Conservation (phyloP, 2,797 vertebrate species). For the Poecile montanus region DNA sequence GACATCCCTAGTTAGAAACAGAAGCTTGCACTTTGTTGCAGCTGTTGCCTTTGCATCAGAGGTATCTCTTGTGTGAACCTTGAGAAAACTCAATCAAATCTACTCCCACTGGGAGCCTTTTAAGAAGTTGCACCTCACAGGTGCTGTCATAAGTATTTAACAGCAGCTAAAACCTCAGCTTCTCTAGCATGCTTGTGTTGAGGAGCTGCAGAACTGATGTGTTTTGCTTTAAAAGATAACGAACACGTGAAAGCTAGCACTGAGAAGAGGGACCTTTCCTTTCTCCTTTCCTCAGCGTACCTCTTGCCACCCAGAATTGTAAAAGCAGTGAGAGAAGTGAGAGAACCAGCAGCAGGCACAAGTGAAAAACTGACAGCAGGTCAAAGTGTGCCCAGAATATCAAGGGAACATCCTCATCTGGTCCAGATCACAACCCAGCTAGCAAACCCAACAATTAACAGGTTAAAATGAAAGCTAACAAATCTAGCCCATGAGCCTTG, state of each 20-base stretch:
- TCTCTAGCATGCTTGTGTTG: fast-evolving
- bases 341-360: neutral
- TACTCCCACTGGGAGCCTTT: neutral
- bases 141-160: neutral
- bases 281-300: neutral
- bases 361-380: neutral
- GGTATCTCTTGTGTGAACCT: neutral
- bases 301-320: neutral
- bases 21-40: neutral
- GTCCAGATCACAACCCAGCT: neutral
- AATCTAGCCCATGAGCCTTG: fast-evolving
- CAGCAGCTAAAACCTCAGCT: neutral
- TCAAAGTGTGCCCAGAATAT: neutral
- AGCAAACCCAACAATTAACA: neutral
- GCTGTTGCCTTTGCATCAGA: neutral
- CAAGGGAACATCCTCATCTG: neutral
- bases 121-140: neutral
- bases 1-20: neutral
- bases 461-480: neutral
- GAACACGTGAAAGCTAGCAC: neutral
- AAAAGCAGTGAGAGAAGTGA: neutral
- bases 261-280: neutral
- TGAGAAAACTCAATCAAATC: neutral
- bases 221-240: neutral
- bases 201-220: neutral